These are phyloP conservation scores for Gallinago solitaria DNA, from an alignment of 2,797 vertebrate species.

Conservation along the genomic window DNA sequence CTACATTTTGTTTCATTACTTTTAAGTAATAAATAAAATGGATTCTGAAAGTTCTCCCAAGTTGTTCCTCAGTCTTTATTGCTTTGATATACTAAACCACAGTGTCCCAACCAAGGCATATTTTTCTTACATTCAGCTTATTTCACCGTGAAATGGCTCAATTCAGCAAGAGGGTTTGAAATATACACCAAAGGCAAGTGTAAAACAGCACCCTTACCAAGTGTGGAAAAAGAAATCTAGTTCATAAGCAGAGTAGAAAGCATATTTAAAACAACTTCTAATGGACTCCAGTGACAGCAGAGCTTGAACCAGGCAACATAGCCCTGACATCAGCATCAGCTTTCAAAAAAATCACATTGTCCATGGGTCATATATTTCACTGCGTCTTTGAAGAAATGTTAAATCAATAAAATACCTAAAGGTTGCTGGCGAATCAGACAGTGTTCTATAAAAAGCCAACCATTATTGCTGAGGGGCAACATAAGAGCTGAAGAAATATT, in stretches of 20 bases:
- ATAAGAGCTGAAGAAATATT: constrained; percentile 63
- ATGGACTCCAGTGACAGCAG: constrained; percentile 19
- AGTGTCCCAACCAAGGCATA: background rate
- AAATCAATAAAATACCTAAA: constrained; percentile 76
- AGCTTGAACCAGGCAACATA: constrained; percentile 22
- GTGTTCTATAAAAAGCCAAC: constrained; percentile 64
- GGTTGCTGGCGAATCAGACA: constrained; percentile 57
- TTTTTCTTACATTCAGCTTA: constrained; percentile 27
- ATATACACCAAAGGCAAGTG: background rate
- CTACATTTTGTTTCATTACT: constrained; percentile 29
- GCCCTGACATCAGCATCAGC: background rate
- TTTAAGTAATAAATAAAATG: constrained; percentile 41
- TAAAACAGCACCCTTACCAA: background rate
- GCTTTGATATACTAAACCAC: constrained; percentile 17
- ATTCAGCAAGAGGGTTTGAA: constrained; percentile 35
- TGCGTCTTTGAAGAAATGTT: constrained; percentile 68
- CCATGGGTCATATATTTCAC: constrained; percentile 55
- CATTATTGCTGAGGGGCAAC: constrained; percentile 47
- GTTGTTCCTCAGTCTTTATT: constrained; percentile 12
- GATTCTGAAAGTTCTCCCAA: constrained; percentile 23
- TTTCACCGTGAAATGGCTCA: constrained; percentile 59
- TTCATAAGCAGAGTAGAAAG: constrained; percentile 34
- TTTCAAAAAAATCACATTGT: constrained; percentile 53
- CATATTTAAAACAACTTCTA: constrained; percentile 49
- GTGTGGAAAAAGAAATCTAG: background rate